Evolutionary conservation across 2,113 vertebrate genomes (phyloP), one percentile per base, ranked within the genome.

Genomic region (Xenus cinereus): DNA sequence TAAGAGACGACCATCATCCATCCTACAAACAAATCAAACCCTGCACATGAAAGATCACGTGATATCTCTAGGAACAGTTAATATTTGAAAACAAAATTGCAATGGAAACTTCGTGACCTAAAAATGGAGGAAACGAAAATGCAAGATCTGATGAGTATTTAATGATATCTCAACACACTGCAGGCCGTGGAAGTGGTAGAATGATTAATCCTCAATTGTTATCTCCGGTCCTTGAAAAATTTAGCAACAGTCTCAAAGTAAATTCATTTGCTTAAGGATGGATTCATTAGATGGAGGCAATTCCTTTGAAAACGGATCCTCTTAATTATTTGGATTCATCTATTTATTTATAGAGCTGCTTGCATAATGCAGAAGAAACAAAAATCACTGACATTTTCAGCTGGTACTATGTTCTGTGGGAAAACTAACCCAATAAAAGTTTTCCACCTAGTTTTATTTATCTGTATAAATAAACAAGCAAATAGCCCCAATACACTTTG

Each of bases 1-100:
- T 23, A 99, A 97, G 84, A 99, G 98, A 39, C 99, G 98, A 4
- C 99, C 99, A 0, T 99, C 99, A 53, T 99, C 99, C 98, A 99
- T 98, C 64, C 99, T 99, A 81, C 69, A 97, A 96, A 96, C 43
- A 84, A 93, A 96, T 45, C 72, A 93, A 75, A 76, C 74, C 66
- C 39, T 20, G 30, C 4, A 23, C 32, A 0, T 76, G 78, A 95
- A 82, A 88, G 68, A 85, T 76, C 88, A 94, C 35, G 3, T 17
- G 43, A 46, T 82, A 67, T 56, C 63, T 74, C 69, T 54, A 89
- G 77, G 37, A 68, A 76, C 50, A 82, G 50, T 68, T 80, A 57
- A 50, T 41, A 57, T 39, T 74, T 84, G 43, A 92, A 95, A 92
- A 69, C 32, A 82, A 95, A 93, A 76, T 23, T 68, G 66, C 45